Evolutionary conservation across 2,888 invertebrate genomes (phyloP), one percentile per base, ranked within the genome.

Genomic region (Callyntrura sp.): DNA sequence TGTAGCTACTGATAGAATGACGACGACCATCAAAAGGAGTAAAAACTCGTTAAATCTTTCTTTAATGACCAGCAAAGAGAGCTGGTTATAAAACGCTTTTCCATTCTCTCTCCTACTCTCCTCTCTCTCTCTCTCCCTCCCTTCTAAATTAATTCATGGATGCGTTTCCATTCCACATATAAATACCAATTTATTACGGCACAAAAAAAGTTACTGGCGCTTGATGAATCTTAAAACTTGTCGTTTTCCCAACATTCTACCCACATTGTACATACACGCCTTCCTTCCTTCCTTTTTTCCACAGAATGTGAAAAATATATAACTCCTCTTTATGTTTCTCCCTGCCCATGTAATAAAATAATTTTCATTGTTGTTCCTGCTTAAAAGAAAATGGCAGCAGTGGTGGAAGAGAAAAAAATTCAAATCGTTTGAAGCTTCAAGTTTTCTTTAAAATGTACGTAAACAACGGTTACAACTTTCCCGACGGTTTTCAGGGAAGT

Each of bases 21-120:
- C 35, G 35, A 35, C 35, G 35, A 35, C 35, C 2, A 2, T 76
- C 57, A 78, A 35, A 78, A n/a, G 57, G 78, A 78, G 78, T 57
- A 57, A 57, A 79, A 79, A 60, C 79, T 79, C 79, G 60, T 79
- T 79, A 79, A 79, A 79, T 79, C 79, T 57, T 79, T 60, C 57
- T 79, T 79, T 79, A 79, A 79, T 79, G 57, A 79, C 79, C 79
- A 57, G 35, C 35, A 23, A 60, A 79, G 57, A 79, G 79, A 79
- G 51, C 25, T 76, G 48, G n/a, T 23, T 48, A 76, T 76, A 76
- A 76, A 76, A 55, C 76, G 48, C 2, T 35, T 35, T 6, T 35
- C 35, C 35, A n/a, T 73, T 45, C 4, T 57, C 20, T 57, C 51
- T 35, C n/a, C n/a, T n/a, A n/a, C n/a, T n/a, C n/a, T n/a, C n/a